phyloP scores from a whole-genome alignment of 1,140 invertebrate species.

The Pogonus chalceus region DNA sequence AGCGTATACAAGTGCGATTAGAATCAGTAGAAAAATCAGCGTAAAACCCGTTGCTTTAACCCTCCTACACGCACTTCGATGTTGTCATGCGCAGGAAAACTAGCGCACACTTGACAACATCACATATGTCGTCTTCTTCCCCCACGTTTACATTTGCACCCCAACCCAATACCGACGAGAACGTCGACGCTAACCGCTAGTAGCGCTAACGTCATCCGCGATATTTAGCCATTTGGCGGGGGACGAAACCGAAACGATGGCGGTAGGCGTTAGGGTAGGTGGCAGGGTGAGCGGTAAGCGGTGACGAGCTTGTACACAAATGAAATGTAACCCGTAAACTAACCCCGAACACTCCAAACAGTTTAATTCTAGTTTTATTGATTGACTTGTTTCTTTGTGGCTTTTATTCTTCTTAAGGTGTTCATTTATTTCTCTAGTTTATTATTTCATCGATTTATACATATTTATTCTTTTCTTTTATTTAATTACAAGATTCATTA shows the following conservation, averaged over 20 bases:
- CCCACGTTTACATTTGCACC: neutral
- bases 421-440: too few species aligned
- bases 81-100: neutral
- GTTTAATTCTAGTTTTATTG: neutral
- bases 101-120: neutral
- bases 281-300: neutral
- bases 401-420: too few species aligned
- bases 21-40: too few species aligned
- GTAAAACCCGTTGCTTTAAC: too few species aligned
- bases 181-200: neutral
- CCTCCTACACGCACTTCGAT: too few species aligned
- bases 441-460: too few species aligned
- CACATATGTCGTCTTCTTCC: neutral
- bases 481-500: too few species aligned
- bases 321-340: constrained; percentile 1
- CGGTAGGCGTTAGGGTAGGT: neutral
- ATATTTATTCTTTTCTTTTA: too few species aligned
- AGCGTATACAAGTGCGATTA: too few species aligned
- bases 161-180: neutral
- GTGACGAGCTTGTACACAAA: neutral
- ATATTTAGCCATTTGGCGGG: too few species aligned
- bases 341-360: constrained; percentile 2
- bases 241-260: too few species aligned
- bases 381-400: too few species aligned
- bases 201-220: neutral